phyloP scores from a whole-genome alignment of 2,113 vertebrate genomes.

The Arothron firmamentum region DNA sequence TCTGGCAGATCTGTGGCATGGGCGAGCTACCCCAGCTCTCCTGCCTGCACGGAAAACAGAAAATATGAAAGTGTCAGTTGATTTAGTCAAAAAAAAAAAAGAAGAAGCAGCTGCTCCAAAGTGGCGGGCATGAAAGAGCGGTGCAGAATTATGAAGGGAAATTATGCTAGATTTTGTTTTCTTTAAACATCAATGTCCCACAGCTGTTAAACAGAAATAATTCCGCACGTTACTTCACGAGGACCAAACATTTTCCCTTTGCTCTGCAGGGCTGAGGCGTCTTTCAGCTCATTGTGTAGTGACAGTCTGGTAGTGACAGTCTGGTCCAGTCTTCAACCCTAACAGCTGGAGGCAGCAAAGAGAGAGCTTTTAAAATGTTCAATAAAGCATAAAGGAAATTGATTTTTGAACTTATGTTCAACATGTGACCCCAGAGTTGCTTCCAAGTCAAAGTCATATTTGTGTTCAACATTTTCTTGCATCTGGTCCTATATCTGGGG shows the following conservation, averaged over 20 bases:
- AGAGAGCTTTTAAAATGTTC: too few relatives aligned
- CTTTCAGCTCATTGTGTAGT: too few relatives aligned
- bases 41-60: conserved; percentile 50
- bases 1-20: conserved; percentile 57
- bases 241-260: conserved; percentile 1
- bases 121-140: conserved; percentile 13
- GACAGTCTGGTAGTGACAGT: too few relatives aligned
- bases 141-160: conserved; percentile 35
- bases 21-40: conserved; percentile 60
- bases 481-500: too few relatives aligned
- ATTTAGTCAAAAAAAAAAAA: conserved; percentile 45
- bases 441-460: too few relatives aligned
- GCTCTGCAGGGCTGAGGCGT: neutral
- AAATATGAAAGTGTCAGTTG: conserved; percentile 63
- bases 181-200: conserved; percentile 10
- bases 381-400: too few relatives aligned
- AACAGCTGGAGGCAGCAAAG: too few relatives aligned
- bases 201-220: conserved; percentile 12
- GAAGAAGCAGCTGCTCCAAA: conserved; percentile 46
- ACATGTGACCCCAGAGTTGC: too few relatives aligned
- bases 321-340: too few relatives aligned
- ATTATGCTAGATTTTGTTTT: conserved; percentile 41
- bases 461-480: too few relatives aligned
- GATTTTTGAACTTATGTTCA: too few relatives aligned
- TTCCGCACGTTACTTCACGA: neutral